Conservation (phyloP, 2,888 invertebrate species). For the Argynnis bischoffii region DNA sequence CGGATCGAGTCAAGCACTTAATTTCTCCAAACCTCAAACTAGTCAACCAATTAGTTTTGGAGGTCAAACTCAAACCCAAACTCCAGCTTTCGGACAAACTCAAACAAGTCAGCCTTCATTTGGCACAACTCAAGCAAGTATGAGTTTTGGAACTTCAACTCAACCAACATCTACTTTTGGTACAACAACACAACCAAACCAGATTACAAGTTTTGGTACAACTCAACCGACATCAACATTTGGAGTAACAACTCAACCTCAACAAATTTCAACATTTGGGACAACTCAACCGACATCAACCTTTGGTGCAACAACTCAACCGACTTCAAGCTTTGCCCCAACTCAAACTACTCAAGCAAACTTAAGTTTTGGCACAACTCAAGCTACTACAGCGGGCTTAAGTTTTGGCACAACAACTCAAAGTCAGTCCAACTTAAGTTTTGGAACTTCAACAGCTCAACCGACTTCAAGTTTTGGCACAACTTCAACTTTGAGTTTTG, state of each 20-base stretch:
- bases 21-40: conserved; percentile 39
- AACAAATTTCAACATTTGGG: conserved; percentile 38
- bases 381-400: conserved; percentile 35
- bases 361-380: conserved; percentile 37
- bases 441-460: conserved; percentile 34
- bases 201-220: conserved; percentile 11
- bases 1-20: conserved; percentile 27
- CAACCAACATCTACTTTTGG: conserved; percentile 25
- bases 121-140: conserved; percentile 28
- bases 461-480: conserved; percentile 45
- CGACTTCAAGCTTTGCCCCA: conserved; percentile 27
- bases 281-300: conserved; percentile 12
- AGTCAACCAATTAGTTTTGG: conserved; percentile 40
- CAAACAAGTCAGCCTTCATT: conserved; percentile 34
- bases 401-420: conserved; percentile 37
- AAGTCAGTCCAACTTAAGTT: conserved; percentile 29
- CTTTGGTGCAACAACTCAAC: conserved; percentile 11
- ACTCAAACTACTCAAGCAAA: conserved; percentile 34
- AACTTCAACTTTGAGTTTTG: conserved; percentile 43
- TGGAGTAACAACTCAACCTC: conserved; percentile 24
- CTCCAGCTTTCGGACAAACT: conserved; percentile 32
- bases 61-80: conserved; percentile 36
- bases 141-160: conserved; percentile 43
- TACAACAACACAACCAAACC: neutral
- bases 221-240: conserved; percentile 28